These are phyloP conservation scores for Neotoxoptera formosana DNA, from an alignment of 1,140 invertebrate species.

Conservation along the genomic window DNA sequence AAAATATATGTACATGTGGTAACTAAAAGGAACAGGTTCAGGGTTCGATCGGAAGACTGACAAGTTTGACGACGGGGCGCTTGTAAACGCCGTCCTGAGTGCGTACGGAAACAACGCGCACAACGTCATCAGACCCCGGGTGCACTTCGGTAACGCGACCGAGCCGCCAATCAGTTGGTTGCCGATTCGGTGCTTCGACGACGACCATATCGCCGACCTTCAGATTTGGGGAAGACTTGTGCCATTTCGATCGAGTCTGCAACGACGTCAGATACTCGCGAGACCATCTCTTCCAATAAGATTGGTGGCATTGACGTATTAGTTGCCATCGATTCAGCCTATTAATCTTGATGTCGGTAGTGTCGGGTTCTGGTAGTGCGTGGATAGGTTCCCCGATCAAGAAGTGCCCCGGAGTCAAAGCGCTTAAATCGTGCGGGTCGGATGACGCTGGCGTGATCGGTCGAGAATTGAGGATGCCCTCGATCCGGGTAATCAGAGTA, in stretches of 20 bases:
- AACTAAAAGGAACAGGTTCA: too few species aligned
- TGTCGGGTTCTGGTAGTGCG: constrained; percentile 24
- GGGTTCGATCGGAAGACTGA: too few species aligned
- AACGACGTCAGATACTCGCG: too few species aligned
- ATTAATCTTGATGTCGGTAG: not conserved
- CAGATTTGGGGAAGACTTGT: not conserved
- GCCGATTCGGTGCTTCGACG: not conserved
- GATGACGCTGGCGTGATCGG: constrained; percentile 61
- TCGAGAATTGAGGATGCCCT: constrained; percentile 63
- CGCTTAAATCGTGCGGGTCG: constrained; percentile 59
- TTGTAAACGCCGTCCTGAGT: too few species aligned
- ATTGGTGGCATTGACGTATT: not conserved
- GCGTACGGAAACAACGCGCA: too few species aligned
- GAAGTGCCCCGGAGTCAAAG: constrained; percentile 63
- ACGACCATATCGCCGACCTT: not conserved
- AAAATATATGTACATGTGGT: too few species aligned
- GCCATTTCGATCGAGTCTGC: constrained; percentile 38
- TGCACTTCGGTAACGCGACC: not conserved
- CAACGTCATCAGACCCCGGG: too few species aligned
- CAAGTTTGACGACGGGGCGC: too few species aligned
- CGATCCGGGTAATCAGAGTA: constrained; percentile 61
- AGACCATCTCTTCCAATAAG: too few species aligned
- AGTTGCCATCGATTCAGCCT: not conserved
- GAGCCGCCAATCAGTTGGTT: not conserved
- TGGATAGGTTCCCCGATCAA: too few species aligned